Percentiles rank a stretch among this genome's conserved stretches.
These are phyloP conservation scores for Trachelipus rathkii DNA, from an alignment of 1,140 invertebrate genomes.

Conservation along the genomic window DNA sequence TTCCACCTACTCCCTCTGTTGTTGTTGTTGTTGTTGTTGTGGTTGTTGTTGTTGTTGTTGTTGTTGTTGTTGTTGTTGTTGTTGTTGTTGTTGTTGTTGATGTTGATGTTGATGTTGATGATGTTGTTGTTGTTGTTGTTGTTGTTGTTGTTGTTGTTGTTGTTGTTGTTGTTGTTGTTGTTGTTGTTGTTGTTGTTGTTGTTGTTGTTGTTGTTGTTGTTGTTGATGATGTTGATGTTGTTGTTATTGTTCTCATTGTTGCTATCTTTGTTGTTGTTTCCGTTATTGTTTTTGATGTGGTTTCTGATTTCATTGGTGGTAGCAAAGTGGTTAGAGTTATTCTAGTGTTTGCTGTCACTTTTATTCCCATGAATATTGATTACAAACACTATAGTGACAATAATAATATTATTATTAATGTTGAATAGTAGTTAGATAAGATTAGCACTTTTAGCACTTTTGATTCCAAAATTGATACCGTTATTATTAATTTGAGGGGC, in stretches of 20 bases:
- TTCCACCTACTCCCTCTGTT: neutral
- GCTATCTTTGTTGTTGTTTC: neutral
- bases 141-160: neutral
- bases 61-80: neutral
- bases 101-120: neutral
- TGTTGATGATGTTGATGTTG: neutral
- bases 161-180: neutral
- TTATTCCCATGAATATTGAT: too few relatives aligned
- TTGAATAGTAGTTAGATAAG: too few relatives aligned
- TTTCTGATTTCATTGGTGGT: neutral
- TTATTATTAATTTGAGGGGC: too few relatives aligned
- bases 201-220: neutral
- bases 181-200: neutral
- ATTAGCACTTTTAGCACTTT: too few relatives aligned
- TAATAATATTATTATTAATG: too few relatives aligned
- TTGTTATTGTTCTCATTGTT: conserved; percentile 6
- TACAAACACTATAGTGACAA: too few relatives aligned
- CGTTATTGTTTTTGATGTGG: neutral
- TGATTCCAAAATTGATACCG: too few relatives aligned
- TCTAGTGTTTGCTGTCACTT: too few relatives aligned
- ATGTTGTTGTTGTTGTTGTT: conserved; percentile 1
- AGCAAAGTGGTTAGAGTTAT: too few relatives aligned
- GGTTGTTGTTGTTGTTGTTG: too few relatives aligned
- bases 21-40: too few relatives aligned
- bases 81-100: neutral